phyloP scores from a whole-genome alignment of 2,888 invertebrate genomes.

The Pyrochroa serraticornis region DNA sequence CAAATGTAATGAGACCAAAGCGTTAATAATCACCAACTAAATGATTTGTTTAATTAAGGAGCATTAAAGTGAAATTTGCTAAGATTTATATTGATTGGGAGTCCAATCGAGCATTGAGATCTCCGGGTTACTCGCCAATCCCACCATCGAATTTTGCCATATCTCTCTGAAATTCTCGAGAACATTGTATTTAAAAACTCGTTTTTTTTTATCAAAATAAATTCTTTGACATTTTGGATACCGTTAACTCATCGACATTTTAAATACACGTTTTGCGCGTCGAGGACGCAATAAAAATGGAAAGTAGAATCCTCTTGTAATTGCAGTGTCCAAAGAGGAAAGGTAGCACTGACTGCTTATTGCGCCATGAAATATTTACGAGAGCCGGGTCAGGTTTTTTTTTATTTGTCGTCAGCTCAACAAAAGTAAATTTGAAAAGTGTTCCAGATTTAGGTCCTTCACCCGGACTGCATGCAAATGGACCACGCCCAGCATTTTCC shows the following conservation, averaged over 20 bases:
- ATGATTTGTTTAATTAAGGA: too few species aligned
- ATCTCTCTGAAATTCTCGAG: too few species aligned
- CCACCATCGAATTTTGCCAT: too few species aligned
- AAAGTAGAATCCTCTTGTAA: conserved; percentile 32
- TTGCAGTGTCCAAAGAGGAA: conserved; percentile 23
- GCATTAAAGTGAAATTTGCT: too few species aligned
- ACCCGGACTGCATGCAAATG: conserved; percentile 41
- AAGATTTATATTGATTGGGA: too few species aligned
- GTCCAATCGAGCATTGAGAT: too few species aligned
- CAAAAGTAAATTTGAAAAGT: conserved; percentile 44
- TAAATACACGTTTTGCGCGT: conserved; percentile 4
- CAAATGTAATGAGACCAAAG: background rate
- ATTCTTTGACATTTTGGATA: conserved; percentile 22
- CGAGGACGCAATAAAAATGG: conserved; percentile 31
- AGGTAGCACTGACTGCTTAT: conserved; percentile 23
- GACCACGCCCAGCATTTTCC: conserved; percentile 18
- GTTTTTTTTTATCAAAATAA: background rate
- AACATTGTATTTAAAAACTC: background rate
- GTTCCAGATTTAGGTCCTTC: conserved; percentile 49
- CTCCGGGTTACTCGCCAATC: too few species aligned
- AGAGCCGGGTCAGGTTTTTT: conserved; percentile 15
- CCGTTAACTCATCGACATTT: conserved; percentile 26
- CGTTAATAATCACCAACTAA: background rate
- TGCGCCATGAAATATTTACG: conserved; percentile 19
- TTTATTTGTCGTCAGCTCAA: background rate